Percentiles rank a stretch among this genome's conserved stretches.
These are phyloP conservation scores for Drosophila quasianomalipes DNA, from an alignment of 2,888 invertebrate genomes.

Conservation along the genomic window DNA sequence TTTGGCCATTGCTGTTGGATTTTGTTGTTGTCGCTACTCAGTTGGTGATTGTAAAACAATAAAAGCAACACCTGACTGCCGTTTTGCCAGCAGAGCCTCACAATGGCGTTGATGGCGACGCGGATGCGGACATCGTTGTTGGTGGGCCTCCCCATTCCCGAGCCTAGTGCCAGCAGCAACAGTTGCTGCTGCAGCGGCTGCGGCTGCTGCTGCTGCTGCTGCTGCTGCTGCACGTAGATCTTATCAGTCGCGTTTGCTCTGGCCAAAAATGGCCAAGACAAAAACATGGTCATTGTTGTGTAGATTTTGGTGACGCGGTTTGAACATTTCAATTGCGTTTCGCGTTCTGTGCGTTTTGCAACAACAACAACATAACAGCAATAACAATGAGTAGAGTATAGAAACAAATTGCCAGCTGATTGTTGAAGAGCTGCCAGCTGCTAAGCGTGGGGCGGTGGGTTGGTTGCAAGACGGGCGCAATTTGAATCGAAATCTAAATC, in stretches of 20 bases:
- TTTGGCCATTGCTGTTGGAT: conserved; percentile 28
- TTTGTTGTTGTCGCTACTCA: conserved; percentile 13
- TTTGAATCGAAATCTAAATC: conserved; percentile 77
- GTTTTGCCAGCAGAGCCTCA: conserved; percentile 52
- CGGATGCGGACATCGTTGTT: conserved; percentile 68
- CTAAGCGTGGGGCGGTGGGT: not conserved
- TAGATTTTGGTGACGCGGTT: conserved; percentile 59
- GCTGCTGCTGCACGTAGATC: conserved; percentile 39
- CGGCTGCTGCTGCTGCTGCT: conserved; percentile 8
- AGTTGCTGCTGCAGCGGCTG: conserved; percentile 1
- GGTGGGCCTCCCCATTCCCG: conserved; percentile 53
- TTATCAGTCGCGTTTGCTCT: conserved; percentile 57
- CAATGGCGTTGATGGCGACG: conserved; percentile 75
- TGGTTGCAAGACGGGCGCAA: conserved; percentile 8
- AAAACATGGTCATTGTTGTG: conserved; percentile 74
- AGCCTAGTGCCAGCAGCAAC: conserved; percentile 18
- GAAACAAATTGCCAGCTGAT: conserved; percentile 56
- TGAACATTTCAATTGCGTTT: conserved; percentile 77
- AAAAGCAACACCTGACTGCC: conserved; percentile 81
- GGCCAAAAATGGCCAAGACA: conserved; percentile 69
- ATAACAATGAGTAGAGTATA: conserved; percentile 10
- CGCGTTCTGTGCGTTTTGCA: conserved; percentile 55
- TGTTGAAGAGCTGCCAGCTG: conserved; percentile 21
- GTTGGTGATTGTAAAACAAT: conserved; percentile 79
- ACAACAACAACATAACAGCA: conserved; percentile 14